A percentile compares a stretch with the other conserved stretches of the same genome.
Evolutionary conservation across 2,888 invertebrate species (phyloP).

Genomic region (Helleia helle): DNA sequence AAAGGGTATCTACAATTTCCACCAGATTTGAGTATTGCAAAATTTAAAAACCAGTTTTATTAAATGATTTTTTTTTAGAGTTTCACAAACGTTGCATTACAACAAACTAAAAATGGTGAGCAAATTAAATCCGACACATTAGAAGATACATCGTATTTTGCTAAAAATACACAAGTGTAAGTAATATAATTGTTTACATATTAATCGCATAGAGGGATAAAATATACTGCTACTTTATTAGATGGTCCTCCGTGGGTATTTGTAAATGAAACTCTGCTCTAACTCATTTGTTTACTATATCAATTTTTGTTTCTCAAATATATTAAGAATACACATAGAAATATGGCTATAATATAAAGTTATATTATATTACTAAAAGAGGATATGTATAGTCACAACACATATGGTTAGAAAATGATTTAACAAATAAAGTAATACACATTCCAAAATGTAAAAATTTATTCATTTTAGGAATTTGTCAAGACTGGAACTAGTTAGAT

Average conservation of each 20-base stretch:
- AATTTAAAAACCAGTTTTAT: not conserved
- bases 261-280: no score
- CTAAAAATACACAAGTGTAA: slow-evolving; percentile 75
- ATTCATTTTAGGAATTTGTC: slow-evolving; percentile 42
- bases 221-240: not conserved
- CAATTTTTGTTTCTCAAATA: no score
- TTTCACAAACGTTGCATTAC: slow-evolving; percentile 73
- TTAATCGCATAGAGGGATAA: no score
- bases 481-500: slow-evolving; percentile 48
- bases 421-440: no score
- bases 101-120: slow-evolving; percentile 63
- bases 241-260: no score
- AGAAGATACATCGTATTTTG: slow-evolving; percentile 68
- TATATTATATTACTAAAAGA: no score
- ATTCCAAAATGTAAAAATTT: not conserved
- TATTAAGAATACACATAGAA: no score
- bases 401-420: no score
- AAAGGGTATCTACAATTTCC: slow-evolving; percentile 52
- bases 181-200: slow-evolving; percentile 25
- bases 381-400: no score
- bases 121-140: slow-evolving; percentile 56
- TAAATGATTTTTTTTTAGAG: slow-evolving; percentile 46
- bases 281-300: no score
- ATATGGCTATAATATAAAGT: no score
- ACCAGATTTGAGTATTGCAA: not conserved